Base-by-base conservation (phyloP, 1,140 invertebrate species). In the Venturia canescens region DNA sequence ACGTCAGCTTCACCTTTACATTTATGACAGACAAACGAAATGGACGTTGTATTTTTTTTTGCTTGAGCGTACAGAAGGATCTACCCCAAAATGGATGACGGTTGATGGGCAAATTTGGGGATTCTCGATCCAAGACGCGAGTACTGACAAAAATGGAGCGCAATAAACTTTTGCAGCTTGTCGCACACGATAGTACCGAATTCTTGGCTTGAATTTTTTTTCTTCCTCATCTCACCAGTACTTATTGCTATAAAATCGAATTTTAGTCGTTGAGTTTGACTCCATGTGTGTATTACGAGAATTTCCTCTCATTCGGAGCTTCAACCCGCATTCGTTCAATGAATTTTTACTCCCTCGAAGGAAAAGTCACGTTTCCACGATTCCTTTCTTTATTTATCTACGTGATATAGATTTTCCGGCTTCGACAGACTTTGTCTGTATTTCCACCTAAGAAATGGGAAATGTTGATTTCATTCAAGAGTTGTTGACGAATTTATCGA, bases 401-500 rank as follows among this genome's bases (percentile, higher is more conserved):
- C 50, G 3, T 11, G 53, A 31, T 69, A 76, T 38, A n/a, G n/a
- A 31, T 38, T 38, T 53, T 23, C 21, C 16, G 29, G 13, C 29
- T 69, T 57, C 15, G 26, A n/a, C 2, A 29, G 18, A 60, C 23
- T 63, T 27, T 63, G 1, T 29, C 4, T 13, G 27, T 15, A 3
- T 69, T 63, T 63, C 48, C 38, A 27, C 72, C 53, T 34, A 16
- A 16, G 72, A 21, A 53, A 60, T 76, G 63, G 53, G 38, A 60
- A 76, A 76, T 60, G 50, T 60, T 60, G 72, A 27, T 76, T 76
- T 29, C 50, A 53, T 76, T 76, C 7, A 53, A 76, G 72, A 76
- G 72, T 21, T 38, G 72, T 63, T 76, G 72, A 76, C 72, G 53
- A 76, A 60, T 76, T 76, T 76, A 76, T 76, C 48, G 72, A 53